phyloP scores from a whole-genome alignment of 2,888 invertebrate species.

The Aphodius sticticus region DNA sequence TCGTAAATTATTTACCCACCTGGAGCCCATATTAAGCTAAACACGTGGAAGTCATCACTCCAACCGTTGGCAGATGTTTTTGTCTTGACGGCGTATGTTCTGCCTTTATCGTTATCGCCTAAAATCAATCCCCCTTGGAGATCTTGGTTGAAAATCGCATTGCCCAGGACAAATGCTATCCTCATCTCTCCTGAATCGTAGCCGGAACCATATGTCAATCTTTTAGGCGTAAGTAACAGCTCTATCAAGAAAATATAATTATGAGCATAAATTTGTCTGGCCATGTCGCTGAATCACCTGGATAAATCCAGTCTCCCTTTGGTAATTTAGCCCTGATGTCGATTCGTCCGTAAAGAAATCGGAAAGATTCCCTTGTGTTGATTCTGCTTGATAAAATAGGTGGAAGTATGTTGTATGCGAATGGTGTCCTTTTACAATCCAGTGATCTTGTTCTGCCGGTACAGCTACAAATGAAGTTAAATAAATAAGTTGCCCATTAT shows the following conservation, averaged over 20 bases:
- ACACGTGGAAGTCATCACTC: slow-evolving; percentile 66
- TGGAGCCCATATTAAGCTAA: slow-evolving; percentile 65
- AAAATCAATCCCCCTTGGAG: slow-evolving; percentile 54
- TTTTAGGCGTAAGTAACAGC: slow-evolving; percentile 67
- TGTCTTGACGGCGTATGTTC: slow-evolving; percentile 50
- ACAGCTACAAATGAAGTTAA: slow-evolving; percentile 53
- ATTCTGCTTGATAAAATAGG: slow-evolving; percentile 73
- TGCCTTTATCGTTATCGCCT: slow-evolving; percentile 48
- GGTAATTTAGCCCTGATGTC: slow-evolving; percentile 77
- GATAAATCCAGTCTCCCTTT: slow-evolving; percentile 80
- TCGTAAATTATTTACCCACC: slow-evolving; percentile 48
- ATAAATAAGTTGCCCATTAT: not conserved
- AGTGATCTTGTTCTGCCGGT: slow-evolving; percentile 53
- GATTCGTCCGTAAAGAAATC: slow-evolving; percentile 74
- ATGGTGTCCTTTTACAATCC: slow-evolving; percentile 62
- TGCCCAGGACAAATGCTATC: slow-evolving; percentile 75
- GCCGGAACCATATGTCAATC: slow-evolving; percentile 68
- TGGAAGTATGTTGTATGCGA: slow-evolving; percentile 68
- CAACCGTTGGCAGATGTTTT: slow-evolving; percentile 48
- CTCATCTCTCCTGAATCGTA: slow-evolving; percentile 76
- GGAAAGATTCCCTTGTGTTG: slow-evolving; percentile 68
- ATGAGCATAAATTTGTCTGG: not conserved
- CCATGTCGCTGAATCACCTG: slow-evolving; percentile 49
- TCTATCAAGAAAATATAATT: slow-evolving; percentile 5
- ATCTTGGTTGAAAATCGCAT: slow-evolving; percentile 55